Conservation (phyloP, 1,140 invertebrate species). For the Philopotamus ludificatus region DNA sequence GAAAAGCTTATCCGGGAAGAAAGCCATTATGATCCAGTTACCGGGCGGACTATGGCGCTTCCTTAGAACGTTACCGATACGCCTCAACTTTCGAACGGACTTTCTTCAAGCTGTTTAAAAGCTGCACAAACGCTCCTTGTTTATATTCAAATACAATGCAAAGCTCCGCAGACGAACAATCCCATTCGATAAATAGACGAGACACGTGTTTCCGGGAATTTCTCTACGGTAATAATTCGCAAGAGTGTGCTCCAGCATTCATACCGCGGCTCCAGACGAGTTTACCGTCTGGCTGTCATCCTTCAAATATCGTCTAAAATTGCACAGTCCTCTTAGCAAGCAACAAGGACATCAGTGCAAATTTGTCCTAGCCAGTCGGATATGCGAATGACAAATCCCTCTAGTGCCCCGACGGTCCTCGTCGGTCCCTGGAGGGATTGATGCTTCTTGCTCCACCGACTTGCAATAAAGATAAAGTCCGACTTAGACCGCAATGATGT, state of each 20-base stretch:
- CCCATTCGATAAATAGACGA: too few species aligned
- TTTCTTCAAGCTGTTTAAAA: not conserved
- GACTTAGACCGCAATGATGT: not conserved
- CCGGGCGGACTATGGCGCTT: constrained; percentile 1
- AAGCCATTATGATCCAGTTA: constrained; percentile 31
- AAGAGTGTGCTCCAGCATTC: too few species aligned
- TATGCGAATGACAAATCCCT: constrained; percentile 6
- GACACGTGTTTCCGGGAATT: too few species aligned
- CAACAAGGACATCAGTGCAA: constrained; percentile 20
- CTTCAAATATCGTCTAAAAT: constrained; percentile 11
- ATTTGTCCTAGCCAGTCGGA: constrained; percentile 4
- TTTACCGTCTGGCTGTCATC: too few species aligned
- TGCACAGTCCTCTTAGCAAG: not conserved
- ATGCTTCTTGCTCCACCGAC: not conserved
- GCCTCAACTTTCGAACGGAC: constrained; percentile 16
- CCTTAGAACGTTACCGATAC: constrained; percentile 8
- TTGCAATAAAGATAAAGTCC: not conserved
- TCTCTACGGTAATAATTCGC: too few species aligned
- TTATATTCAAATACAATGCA: constrained; percentile 30
- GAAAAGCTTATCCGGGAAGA: constrained; percentile 23
- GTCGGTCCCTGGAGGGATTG: not conserved
- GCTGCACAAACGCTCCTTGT: constrained; percentile 9
- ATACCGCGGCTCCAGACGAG: too few species aligned
- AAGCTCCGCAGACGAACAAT: constrained; percentile 2
- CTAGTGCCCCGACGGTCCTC: not conserved